Evolutionary conservation across 2,113 vertebrate genomes (phyloP), one percentile per base, ranked within the genome.

Genomic region (Aegotheles bennettii): DNA sequence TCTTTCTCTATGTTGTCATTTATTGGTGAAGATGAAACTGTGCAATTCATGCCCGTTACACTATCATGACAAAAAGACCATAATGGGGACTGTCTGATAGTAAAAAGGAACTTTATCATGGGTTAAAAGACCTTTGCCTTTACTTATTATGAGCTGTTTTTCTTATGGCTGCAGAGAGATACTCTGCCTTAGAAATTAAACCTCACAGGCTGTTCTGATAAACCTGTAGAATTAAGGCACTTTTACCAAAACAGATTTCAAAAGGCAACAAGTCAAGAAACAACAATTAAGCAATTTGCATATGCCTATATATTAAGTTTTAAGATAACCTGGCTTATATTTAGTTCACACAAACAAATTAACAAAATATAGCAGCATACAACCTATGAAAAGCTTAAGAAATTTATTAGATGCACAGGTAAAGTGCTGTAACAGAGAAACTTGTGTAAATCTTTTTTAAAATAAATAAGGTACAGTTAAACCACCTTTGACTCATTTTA

Each of bases 381-480:
- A 89, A 91, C 86, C 91, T 96, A 93, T 95, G 74, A 97, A 97
- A 97, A 90, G 70, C 67, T 97, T 96, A 95, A 95, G 92, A 97
- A 97, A 95, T 96, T 92, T 97, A 97, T 97, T 94, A 97, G 94
- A 91, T 89, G 95, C 87, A 97, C 87, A 63, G 74, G 95, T 95
- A 97, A 97, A 97, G 96, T 97, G 95, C 96, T 87, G 57, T 87
- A 92, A 96, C 76, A 96, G 82, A 93, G 97, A 93, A 94, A 97
- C 63, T 79, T 80, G 91, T 97, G 92, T 97, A 94, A 95, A 92
- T 92, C 77, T 96, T 71, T 84, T 89, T 95, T 89, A 61, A 96
- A 97, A 97, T 96, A 96, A 97, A 97, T 97, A 97, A 94, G 78
- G 78, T 97, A 91, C 92, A 96, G 95, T 96, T 97, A 89, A 80